Evolutionary conservation across 2,888 invertebrate species (phyloP), one percentile per base, ranked within the genome.

Genomic region (Aleiodes alternator): DNA sequence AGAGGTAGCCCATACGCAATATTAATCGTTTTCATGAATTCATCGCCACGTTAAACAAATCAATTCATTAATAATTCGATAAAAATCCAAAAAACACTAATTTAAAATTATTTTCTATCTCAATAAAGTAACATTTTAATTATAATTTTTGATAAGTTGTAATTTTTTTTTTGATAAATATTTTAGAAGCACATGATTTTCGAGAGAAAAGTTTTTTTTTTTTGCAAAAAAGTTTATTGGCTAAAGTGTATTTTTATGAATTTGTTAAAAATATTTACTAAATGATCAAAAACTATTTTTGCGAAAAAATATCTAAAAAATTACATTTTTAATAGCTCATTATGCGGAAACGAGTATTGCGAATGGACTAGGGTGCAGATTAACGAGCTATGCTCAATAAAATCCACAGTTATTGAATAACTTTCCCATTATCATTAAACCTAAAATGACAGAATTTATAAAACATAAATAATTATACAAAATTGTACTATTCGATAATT

Each of bases 401-500:
- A 12, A 71, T 59, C 29, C 71, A n/a, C 14, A 29, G 48, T 59
- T 14, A 59, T 59, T 71, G 50, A 59, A 50, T 59, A 71, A 71
- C 57, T 31, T 14, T 50, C 59, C 43, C 59, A 48, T 43, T 50
- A 23, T 23, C 23, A 23, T 23, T 23, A 23, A 9, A 29, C 50
- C 48, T 48, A 48, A 53, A 71, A 50, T 56, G 9, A 23, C 12
- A 38, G 34, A n/a, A 34, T 59, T 34, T 14, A 34, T 14, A 31
- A 59, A n/a, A 43, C 16, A 64, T 43, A 64, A 64, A 48, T 43
- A 23, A 50, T 56, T 48, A 57, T 50, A 57, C 23, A 73, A 68
- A 66, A 73, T 68, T 73, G 55, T 73, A 66, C 61, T 72, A 73
- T 53, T 66, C 38, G 23, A 55, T 66, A 73, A 66, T 50, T 51